Conservation (phyloP, 2,113 vertebrate species). For the Eleginops maclovinus region DNA sequence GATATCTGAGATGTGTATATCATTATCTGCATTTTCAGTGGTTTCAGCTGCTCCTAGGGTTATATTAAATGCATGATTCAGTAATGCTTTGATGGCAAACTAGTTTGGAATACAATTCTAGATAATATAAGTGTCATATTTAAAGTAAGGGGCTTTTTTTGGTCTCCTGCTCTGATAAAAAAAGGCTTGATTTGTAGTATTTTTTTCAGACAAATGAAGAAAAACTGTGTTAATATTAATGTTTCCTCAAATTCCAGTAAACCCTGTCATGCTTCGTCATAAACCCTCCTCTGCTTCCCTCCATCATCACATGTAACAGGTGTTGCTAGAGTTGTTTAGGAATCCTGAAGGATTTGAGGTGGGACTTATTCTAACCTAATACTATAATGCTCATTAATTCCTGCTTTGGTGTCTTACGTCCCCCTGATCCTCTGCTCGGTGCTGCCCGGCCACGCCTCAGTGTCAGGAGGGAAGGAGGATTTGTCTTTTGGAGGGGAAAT, state of each 20-base stretch:
- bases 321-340: constrained; percentile 82
- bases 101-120: too few species aligned
- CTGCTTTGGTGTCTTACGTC: constrained; percentile 82
- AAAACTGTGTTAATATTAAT: background rate
- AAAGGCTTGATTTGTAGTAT: background rate
- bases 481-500: constrained; percentile 4
- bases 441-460: constrained; percentile 12
- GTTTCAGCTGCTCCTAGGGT: background rate
- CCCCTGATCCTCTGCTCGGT: constrained; percentile 64
- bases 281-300: constrained; percentile 10
- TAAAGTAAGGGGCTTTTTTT: background rate
- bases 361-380: constrained; percentile 85
- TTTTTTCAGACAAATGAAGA: background rate
- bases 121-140: too few species aligned
- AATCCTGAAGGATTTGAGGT: constrained; percentile 78
- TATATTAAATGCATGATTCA: background rate
- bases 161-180: background rate
- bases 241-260: background rate
- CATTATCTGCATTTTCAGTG: background rate
- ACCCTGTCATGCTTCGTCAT: background rate
- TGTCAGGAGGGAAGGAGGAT: constrained; percentile 3
- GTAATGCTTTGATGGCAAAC: too few species aligned
- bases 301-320: constrained; percentile 76
- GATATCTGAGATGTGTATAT: background rate
- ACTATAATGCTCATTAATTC: constrained; percentile 86